Conservation (phyloP, 2,888 invertebrate genomes). For the Chydorus sphaericus region DNA sequence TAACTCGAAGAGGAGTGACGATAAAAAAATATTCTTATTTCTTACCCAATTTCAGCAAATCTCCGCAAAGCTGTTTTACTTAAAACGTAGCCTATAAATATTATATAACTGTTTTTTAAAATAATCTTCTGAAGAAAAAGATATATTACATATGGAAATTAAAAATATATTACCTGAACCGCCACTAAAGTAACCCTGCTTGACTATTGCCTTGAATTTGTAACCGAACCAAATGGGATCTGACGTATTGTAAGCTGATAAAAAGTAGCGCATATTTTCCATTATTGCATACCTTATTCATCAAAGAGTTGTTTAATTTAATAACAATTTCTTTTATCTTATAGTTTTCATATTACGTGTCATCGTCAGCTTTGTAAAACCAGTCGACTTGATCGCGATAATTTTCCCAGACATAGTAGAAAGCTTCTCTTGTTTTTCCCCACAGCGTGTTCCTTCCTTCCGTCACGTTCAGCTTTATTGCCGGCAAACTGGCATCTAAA, state of each 20-base stretch:
- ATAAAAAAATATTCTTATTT: slow-evolving; percentile 22
- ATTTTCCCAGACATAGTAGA: slow-evolving; percentile 69
- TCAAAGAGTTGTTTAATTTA: background rate
- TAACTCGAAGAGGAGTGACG: no score
- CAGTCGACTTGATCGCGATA: slow-evolving; percentile 78
- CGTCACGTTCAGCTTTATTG: slow-evolving; percentile 63
- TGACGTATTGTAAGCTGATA: slow-evolving; percentile 53
- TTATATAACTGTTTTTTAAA: background rate
- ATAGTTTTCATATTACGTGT: background rate
- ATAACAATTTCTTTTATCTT: background rate
- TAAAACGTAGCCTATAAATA: slow-evolving; percentile 28
- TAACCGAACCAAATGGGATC: slow-evolving; percentile 81
- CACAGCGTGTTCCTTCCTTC: slow-evolving; percentile 92
- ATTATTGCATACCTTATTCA: slow-evolving; percentile 65
- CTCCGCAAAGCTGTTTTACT: slow-evolving; percentile 31
- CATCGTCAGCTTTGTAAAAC: slow-evolving; percentile 87
- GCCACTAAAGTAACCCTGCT: slow-evolving; percentile 81
- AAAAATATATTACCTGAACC: slow-evolving; percentile 90
- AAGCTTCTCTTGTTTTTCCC: slow-evolving; percentile 94
- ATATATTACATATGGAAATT: slow-evolving; percentile 20
- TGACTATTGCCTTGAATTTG: slow-evolving; percentile 67
- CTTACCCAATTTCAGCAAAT: slow-evolving; percentile 29
- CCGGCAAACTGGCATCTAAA: slow-evolving; percentile 30
- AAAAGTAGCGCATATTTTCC: slow-evolving; percentile 87
- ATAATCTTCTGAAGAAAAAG: background rate